phyloP scores from a whole-genome alignment of 2,797 vertebrate species.

The Alcedo quadribrachys region DNA sequence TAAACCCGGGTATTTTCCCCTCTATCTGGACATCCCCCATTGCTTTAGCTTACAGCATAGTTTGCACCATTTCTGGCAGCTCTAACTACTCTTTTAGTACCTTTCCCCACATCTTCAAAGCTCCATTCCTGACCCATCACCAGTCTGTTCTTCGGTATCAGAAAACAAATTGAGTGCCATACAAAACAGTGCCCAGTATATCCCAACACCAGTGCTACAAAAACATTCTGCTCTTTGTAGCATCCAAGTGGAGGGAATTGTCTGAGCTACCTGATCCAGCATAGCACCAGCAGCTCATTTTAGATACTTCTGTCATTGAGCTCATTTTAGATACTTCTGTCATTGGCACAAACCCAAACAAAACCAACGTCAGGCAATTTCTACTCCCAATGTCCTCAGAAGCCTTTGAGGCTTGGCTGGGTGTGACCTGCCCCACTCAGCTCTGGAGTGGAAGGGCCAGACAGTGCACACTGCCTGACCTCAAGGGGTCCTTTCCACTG shows the following conservation, averaged over 20 bases:
- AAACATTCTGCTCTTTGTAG: background rate
- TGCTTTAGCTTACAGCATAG: background rate
- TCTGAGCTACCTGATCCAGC: background rate
- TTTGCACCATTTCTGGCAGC: background rate
- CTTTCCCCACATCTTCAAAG: background rate
- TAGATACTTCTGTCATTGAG: background rate
- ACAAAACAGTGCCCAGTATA: background rate
- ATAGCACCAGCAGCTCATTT: background rate
- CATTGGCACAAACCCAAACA: background rate
- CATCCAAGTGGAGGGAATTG: background rate
- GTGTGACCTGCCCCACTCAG: background rate
- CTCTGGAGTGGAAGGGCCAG: background rate
- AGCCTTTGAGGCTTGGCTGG: background rate
- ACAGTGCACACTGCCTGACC: background rate
- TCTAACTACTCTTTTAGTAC: background rate
- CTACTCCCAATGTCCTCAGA: background rate
- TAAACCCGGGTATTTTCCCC: background rate
- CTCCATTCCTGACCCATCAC: background rate
- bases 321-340: background rate
- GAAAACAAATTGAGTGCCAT: background rate
- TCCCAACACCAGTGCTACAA: background rate
- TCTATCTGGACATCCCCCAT: background rate
- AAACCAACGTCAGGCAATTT: background rate
- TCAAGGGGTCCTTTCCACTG: background rate
- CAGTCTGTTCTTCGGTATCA: background rate